Conservation (phyloP, 2,113 vertebrate genomes). For the Eidolon helvum region DNA sequence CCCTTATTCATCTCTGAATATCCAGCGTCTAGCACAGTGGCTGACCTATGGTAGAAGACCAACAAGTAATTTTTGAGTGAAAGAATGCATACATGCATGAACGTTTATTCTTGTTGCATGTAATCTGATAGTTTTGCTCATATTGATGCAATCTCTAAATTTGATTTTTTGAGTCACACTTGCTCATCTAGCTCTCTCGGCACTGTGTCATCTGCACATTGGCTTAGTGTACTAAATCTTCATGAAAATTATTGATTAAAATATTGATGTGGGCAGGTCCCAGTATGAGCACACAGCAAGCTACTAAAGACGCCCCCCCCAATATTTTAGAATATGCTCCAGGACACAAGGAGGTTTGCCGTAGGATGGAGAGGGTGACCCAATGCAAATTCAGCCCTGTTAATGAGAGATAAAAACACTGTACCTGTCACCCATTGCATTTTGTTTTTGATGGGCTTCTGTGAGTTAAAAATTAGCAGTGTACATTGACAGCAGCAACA, state of each 20-base stretch:
- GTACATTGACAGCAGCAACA: background rate
- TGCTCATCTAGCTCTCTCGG: background rate
- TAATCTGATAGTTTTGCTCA: background rate
- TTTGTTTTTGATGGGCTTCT: background rate
- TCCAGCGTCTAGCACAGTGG: background rate
- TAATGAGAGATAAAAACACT: background rate
- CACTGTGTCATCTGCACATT: background rate
- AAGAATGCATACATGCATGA: background rate
- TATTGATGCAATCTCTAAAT: background rate
- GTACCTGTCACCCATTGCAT: background rate
- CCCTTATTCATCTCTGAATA: background rate
- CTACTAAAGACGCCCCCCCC: rapidly evolving
- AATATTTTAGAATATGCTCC: background rate
- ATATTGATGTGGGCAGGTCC: background rate
- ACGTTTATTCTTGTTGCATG: background rate
- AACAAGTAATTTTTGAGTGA: background rate
- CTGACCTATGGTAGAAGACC: background rate
- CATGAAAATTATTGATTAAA: background rate
- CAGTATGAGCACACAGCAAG: background rate
- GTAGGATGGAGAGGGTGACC: no score
- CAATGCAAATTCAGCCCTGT: background rate
- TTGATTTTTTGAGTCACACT: background rate
- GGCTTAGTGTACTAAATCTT: background rate
- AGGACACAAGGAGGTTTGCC: background rate
- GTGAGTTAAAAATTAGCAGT: background rate